These are phyloP conservation scores for Phylloscopus trochilus DNA, from an alignment of 2,113 vertebrate species.

Conservation along the genomic window DNA sequence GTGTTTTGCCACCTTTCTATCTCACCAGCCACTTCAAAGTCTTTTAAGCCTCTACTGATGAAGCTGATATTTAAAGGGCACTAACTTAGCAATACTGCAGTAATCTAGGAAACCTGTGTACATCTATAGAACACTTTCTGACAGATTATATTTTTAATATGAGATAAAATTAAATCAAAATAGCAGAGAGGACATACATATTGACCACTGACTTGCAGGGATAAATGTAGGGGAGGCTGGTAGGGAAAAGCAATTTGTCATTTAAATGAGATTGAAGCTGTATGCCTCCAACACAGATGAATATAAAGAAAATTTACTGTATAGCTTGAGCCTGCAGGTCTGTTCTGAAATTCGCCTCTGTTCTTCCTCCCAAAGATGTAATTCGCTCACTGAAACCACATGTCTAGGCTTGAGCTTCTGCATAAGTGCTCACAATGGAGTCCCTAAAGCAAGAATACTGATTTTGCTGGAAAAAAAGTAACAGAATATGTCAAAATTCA, in stretches of 20 bases:
- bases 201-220: not conserved
- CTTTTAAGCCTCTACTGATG: not conserved
- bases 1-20: not conserved
- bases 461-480: not conserved
- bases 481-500: not conserved
- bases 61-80: constrained; percentile 22
- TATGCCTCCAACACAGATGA: not conserved
- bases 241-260: not conserved
- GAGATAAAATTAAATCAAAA: not conserved
- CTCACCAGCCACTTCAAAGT: not conserved
- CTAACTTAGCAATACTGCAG: not conserved
- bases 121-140: not conserved
- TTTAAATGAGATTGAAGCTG: not conserved
- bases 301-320: not conserved
- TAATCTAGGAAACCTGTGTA: not conserved
- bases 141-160: not conserved
- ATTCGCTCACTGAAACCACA: not conserved
- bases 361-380: not conserved
- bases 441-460: not conserved
- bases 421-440: not conserved
- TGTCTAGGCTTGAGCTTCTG: not conserved
- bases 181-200: not conserved
- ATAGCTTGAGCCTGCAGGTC: not conserved
- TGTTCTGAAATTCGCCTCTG: not conserved
- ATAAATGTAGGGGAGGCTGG: not conserved